A percentile compares a stretch with the other conserved stretches of the same genome.
Evolutionary conservation across 2,113 vertebrate species (phyloP).

Genomic region (Balaenoptera acutorostrata): DNA sequence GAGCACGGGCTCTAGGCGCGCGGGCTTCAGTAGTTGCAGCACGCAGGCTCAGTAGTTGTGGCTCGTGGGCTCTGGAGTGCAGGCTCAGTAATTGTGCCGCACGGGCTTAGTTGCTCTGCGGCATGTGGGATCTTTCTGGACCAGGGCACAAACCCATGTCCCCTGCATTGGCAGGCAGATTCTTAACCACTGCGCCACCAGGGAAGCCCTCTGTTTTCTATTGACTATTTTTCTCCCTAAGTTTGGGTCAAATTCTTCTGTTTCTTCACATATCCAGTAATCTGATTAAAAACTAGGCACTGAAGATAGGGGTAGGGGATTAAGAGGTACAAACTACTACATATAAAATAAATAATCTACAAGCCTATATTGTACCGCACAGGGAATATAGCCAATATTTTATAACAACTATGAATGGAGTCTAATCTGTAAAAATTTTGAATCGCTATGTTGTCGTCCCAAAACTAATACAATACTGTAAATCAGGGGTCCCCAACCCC

Average conservation of each 20-base stretch:
- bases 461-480: background rate
- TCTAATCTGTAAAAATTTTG: background rate
- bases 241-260: background rate
- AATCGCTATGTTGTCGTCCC: background rate
- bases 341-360: background rate
- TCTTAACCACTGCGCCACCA: too few relatives aligned
- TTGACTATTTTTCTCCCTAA: background rate
- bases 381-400: background rate
- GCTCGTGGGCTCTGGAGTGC: too few relatives aligned
- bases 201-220: background rate
- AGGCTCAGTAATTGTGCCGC: too few relatives aligned
- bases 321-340: background rate
- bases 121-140: too few relatives aligned
- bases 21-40: too few relatives aligned
- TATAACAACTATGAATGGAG: background rate
- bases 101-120: too few relatives aligned
- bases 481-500: background rate
- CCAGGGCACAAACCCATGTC: too few relatives aligned
- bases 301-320: background rate
- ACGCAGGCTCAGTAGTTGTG: too few relatives aligned
- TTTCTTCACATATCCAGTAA: background rate
- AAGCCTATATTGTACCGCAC: background rate
- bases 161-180: too few relatives aligned
- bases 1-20: too few relatives aligned
- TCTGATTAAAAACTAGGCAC: background rate